Evolutionary conservation across 2,797 vertebrate species (phyloP).

Genomic region (Decapterus maruadsi): DNA sequence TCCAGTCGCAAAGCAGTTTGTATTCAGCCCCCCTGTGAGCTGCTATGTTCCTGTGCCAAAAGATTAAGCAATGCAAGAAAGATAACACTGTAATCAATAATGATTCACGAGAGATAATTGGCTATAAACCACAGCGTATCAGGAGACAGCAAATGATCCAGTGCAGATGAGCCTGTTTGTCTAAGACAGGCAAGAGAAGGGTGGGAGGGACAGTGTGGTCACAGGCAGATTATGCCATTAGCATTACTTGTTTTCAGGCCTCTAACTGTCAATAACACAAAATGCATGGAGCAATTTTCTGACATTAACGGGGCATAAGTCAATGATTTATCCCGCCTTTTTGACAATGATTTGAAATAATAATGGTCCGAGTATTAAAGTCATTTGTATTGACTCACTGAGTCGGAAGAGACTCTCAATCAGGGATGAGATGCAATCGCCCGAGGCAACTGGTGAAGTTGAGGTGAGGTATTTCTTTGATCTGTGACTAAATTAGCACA

Average conservation of each 20-base stretch:
- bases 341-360: conserved; percentile 82
- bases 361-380: conserved; percentile 82
- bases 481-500: conserved; percentile 70
- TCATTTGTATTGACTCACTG: conserved; percentile 82
- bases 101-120: conserved; percentile 86
- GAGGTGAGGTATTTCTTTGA: conserved; percentile 74
- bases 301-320: conserved; percentile 78
- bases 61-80: conserved; percentile 85
- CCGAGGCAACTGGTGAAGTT: conserved; percentile 61
- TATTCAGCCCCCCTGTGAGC: conserved; percentile 57
- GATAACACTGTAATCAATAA: conserved; percentile 89
- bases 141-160: conserved; percentile 86
- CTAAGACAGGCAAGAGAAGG: conserved; percentile 42
- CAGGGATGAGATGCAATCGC: conserved; percentile 72
- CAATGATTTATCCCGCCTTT: conserved; percentile 77
- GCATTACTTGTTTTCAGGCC: conserved; percentile 77
- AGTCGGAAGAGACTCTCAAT: conserved; percentile 76
- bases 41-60: conserved; percentile 73
- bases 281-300: conserved; percentile 83
- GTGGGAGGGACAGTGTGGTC: conserved; percentile 64
- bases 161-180: conserved; percentile 83
- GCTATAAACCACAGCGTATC: conserved; percentile 85
- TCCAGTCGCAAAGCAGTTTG: conserved; percentile 66
- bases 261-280: conserved; percentile 83
- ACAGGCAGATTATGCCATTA: conserved; percentile 83